Conservation (phyloP, 2,888 invertebrate genomes). For the Calameuta idolon region DNA sequence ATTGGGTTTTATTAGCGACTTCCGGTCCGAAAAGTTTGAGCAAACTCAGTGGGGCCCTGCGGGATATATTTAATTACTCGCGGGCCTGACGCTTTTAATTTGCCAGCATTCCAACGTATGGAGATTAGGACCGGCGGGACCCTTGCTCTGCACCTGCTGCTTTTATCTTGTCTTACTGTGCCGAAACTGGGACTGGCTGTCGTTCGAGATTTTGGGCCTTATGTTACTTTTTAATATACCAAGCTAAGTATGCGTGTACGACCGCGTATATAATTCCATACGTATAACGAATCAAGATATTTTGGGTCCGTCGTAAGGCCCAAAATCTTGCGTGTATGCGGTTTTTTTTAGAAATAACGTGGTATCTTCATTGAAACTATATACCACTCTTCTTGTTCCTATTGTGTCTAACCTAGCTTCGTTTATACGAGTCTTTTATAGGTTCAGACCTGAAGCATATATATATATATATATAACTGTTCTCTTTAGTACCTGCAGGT, state of each 20-base stretch:
- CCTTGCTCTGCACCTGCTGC: constrained; percentile 13
- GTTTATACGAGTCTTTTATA: neutral
- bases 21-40: neutral
- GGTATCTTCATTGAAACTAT: neutral
- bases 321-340: neutral
- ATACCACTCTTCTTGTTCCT: neutral
- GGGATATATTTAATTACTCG: neutral
- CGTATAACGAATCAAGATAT: neutral
- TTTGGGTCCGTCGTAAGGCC: too few species aligned
- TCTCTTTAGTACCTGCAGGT: neutral
- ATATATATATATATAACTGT: neutral
- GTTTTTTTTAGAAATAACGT: neutral
- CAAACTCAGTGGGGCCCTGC: neutral
- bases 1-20: neutral
- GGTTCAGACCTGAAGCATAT: neutral
- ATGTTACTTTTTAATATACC: neutral
- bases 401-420: neutral
- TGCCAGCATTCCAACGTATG: constrained; percentile 4
- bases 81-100: neutral
- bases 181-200: neutral
- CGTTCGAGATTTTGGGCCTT: neutral
- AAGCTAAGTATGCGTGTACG: neutral
- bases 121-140: neutral
- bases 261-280: neutral
- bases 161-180: neutral